Conservation (phyloP, 2,888 invertebrate species). For the Eupithecia tripunctaria region DNA sequence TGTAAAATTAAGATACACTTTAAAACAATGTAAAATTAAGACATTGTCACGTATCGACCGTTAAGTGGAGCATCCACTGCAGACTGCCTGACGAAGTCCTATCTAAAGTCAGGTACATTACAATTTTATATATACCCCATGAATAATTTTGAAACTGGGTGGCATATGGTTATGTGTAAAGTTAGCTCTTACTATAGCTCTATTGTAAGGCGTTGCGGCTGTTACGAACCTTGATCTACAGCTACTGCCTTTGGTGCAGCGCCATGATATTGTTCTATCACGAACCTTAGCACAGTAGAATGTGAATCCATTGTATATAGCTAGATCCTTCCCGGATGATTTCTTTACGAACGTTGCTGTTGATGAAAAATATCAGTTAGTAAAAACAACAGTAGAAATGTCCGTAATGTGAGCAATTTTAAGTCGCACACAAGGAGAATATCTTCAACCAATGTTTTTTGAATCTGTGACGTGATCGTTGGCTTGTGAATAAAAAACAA, state of each 20-base stretch:
- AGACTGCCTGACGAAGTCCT: not conserved
- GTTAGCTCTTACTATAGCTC: not conserved
- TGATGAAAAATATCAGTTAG: not conserved
- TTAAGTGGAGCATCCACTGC: not conserved
- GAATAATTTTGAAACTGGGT: not conserved
- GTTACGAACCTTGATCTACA: not conserved
- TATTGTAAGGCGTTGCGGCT: not conserved
- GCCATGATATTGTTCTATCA: not conserved
- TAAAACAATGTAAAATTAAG: too few relatives aligned
- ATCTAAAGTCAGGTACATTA: not conserved
- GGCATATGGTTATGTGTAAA: not conserved
- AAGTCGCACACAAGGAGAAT: not conserved
- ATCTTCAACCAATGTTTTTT: not conserved
- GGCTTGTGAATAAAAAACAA: not conserved
- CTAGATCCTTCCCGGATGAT: not conserved
- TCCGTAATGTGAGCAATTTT: too few relatives aligned
- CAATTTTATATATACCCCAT: slow-evolving; percentile 1
- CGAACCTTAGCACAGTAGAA: not conserved
- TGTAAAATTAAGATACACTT: too few relatives aligned
- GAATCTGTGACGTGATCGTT: not conserved
- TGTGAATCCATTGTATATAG: not conserved
- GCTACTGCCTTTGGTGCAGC: not conserved
- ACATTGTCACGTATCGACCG: too few relatives aligned
- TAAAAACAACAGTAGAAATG: not conserved
- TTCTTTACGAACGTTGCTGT: slow-evolving; percentile 5